Evolutionary conservation across 2,888 invertebrate genomes (phyloP).

Genomic region (Deilephila elpenor): DNA sequence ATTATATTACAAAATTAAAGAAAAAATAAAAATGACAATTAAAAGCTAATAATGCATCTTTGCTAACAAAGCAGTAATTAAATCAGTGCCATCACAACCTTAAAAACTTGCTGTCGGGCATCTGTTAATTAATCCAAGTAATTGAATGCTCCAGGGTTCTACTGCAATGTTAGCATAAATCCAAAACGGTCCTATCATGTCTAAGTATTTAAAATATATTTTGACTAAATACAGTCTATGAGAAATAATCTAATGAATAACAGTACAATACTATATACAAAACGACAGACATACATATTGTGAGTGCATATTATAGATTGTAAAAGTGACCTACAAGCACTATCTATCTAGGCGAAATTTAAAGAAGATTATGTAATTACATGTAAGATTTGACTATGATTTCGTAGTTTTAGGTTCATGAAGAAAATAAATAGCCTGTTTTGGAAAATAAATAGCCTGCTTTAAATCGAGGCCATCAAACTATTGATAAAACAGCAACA

Average conservation of each 20-base stretch:
- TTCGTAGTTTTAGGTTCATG: too few species aligned
- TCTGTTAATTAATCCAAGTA: background rate
- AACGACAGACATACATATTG: background rate
- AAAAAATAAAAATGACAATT: conserved; percentile 10
- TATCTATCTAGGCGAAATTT: too few species aligned
- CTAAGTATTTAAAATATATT: conserved; percentile 9
- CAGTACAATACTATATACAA: background rate
- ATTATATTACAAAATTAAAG: conserved; percentile 22
- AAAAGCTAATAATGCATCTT: background rate
- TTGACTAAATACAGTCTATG: conserved; percentile 11
- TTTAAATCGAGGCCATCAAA: too few species aligned
- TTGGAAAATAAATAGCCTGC: too few species aligned
- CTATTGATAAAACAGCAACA: too few species aligned
- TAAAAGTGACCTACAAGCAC: background rate
- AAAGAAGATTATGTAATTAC: too few species aligned
- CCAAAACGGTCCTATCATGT: background rate
- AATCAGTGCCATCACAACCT: background rate
- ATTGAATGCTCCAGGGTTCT: background rate
- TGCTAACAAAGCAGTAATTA: conserved; percentile 5
- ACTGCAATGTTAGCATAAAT: conserved; percentile 14
- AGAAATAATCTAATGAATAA: conserved; percentile 11
- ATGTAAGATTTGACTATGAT: too few species aligned
- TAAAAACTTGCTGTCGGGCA: background rate
- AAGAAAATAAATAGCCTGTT: too few species aligned
- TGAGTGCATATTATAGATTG: background rate